Conservation (phyloP, 2,888 invertebrate genomes). For the Pomacea canaliculata region DNA sequence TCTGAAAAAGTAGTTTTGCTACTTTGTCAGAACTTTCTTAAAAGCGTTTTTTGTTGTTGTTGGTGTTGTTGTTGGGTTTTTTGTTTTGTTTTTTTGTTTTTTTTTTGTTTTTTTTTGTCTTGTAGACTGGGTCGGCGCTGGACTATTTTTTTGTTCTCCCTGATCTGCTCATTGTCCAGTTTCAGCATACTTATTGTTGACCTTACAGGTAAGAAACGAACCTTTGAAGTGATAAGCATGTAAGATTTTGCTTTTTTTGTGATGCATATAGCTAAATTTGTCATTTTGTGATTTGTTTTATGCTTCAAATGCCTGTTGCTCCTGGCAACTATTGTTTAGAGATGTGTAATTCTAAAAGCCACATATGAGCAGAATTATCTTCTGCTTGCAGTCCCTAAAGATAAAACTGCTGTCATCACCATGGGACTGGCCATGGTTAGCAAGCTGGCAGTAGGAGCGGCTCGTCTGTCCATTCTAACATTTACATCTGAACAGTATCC, state of each 20-base stretch:
- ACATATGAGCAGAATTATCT: too few species aligned
- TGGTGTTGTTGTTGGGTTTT: neutral
- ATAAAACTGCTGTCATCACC: neutral
- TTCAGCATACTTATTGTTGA: slow-evolving; percentile 10
- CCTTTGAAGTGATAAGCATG: neutral
- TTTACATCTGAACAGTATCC: slow-evolving; percentile 28
- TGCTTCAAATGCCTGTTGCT: too few species aligned
- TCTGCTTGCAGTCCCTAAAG: neutral
- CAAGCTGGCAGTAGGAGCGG: slow-evolving; percentile 21
- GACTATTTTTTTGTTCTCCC: slow-evolving; percentile 7
- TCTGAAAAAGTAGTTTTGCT: too few species aligned
- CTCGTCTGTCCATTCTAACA: slow-evolving; percentile 17
- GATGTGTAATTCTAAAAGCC: too few species aligned
- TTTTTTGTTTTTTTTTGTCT: neutral
- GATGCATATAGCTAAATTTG: too few species aligned
- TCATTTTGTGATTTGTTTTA: too few species aligned
- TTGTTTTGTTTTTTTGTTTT: neutral
- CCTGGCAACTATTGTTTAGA: too few species aligned
- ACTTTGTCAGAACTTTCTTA: too few species aligned
- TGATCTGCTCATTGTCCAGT: slow-evolving; percentile 1
- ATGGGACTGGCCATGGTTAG: slow-evolving; percentile 25
- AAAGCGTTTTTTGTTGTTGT: neutral
- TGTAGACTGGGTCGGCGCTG: slow-evolving; percentile 9
- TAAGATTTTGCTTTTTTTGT: neutral
- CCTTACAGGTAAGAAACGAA: neutral